These are phyloP conservation scores for Teleiodes luculella DNA, from an alignment of 2,888 invertebrate genomes.

Conservation along the genomic window DNA sequence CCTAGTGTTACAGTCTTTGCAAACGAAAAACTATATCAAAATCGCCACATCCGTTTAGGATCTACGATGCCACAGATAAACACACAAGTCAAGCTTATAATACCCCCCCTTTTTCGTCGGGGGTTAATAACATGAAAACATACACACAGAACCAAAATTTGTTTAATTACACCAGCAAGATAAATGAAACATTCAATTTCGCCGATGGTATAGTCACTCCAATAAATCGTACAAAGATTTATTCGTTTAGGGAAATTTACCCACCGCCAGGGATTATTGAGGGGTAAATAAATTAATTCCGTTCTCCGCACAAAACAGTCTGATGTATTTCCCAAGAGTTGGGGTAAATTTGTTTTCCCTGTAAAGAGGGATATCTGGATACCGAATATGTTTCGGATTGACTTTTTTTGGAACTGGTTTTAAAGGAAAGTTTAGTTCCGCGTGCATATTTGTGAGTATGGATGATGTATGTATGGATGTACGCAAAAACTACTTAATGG, in stretches of 20 bases:
- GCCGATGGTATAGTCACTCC: not conserved
- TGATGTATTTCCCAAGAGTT: conserved; percentile 34
- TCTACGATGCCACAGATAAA: no score
- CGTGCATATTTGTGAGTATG: not conserved
- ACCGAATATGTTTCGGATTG: not conserved
- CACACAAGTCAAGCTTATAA: no score
- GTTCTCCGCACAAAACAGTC: conserved; percentile 21
- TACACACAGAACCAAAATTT: not conserved
- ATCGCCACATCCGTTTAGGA: no score
- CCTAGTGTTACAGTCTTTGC: no score
- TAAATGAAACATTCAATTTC: not conserved
- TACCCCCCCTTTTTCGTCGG: no score
- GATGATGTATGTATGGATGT: no score
- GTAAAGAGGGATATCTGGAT: not conserved
- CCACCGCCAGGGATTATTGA: conserved; percentile 19
- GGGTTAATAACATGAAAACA: no score
- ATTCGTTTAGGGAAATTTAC: conserved; percentile 9
- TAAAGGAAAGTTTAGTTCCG: not conserved
- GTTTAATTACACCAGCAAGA: no score
- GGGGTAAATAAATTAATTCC: conserved; percentile 25
- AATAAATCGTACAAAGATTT: conserved; percentile 9
- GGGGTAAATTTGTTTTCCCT: conserved; percentile 26
- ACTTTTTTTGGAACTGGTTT: not conserved
- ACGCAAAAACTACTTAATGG: no score
- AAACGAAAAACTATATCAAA: no score